A percentile compares a stretch with the other conserved stretches of the same genome.
phyloP scores from a whole-genome alignment of 2,888 invertebrate species.

The Brachycybe producta region DNA sequence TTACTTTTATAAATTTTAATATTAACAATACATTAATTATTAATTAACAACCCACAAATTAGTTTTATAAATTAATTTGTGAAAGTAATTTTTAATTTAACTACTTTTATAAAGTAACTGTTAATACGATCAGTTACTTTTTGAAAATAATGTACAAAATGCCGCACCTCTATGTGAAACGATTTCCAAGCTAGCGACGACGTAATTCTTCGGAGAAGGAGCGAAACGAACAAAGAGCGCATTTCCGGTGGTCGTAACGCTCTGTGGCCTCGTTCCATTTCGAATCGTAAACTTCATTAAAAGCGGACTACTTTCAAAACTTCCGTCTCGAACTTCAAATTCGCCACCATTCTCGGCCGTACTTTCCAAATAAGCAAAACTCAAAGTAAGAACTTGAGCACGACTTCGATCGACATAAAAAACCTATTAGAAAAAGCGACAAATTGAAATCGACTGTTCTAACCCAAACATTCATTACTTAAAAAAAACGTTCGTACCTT shows the following conservation, averaged over 20 bases:
- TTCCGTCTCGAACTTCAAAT: slow-evolving; percentile 66
- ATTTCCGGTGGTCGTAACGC: slow-evolving; percentile 65
- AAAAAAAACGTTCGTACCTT: slow-evolving; percentile 39
- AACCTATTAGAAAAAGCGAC: no score
- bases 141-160: no score
- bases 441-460: no score
- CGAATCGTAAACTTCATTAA: slow-evolving; percentile 56
- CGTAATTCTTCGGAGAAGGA: slow-evolving; percentile 56
- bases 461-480: no score
- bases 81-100: no score
- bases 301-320: slow-evolving; percentile 53
- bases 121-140: no score
- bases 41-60: no score
- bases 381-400: slow-evolving; percentile 70
- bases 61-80: no score
- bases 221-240: slow-evolving; percentile 66
- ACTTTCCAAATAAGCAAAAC: slow-evolving; percentile 67
- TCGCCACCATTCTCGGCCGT: slow-evolving; percentile 49
- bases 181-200: slow-evolving; percentile 62
- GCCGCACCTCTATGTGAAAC: slow-evolving; percentile 51
- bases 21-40: no score
- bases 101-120: no score
- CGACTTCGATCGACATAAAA: slow-evolving; percentile 4
- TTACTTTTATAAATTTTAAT: no score
- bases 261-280: slow-evolving; percentile 78